These are phyloP conservation scores for Pygoscelis antarcticus DNA, from an alignment of 2,113 vertebrate genomes.

Conservation along the genomic window DNA sequence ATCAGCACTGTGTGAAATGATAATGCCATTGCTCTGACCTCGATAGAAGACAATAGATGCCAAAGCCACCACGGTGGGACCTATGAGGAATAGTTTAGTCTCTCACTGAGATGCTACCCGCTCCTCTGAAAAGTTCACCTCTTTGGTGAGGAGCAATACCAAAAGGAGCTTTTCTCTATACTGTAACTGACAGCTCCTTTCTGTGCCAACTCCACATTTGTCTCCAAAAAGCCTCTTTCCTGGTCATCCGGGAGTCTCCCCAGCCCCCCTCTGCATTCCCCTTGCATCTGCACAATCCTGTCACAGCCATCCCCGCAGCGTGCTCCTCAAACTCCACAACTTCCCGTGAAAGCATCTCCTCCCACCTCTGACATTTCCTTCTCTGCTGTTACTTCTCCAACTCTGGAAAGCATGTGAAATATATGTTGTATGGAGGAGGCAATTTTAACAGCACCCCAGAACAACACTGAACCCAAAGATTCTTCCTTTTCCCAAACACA, in stretches of 20 bases:
- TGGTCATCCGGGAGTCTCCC: not conserved
- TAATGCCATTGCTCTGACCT: not conserved
- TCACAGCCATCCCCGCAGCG: not conserved
- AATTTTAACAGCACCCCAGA: not conserved
- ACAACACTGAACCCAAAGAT: not conserved
- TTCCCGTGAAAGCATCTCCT: not conserved
- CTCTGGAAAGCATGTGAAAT: not conserved
- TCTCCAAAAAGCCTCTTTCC: not conserved
- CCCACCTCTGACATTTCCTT: not conserved
- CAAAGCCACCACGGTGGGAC: not conserved
- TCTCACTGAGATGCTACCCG: not conserved
- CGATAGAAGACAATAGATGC: rapidly evolving
- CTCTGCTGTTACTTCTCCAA: not conserved
- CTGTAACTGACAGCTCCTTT: not conserved
- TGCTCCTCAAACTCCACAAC: not conserved
- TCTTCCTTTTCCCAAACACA: not conserved
- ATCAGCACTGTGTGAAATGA: not conserved
- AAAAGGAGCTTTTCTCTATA: not conserved
- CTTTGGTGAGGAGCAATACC: not conserved
- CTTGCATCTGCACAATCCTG: not conserved
- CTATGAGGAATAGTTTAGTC: not conserved
- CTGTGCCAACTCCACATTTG: not conserved
- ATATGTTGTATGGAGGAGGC: rapidly evolving
- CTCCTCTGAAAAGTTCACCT: not conserved
- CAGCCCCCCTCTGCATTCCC: not conserved